Evolutionary conservation across 2,113 vertebrate genomes (phyloP).

Genomic region (Illadopsis cleaveri): DNA sequence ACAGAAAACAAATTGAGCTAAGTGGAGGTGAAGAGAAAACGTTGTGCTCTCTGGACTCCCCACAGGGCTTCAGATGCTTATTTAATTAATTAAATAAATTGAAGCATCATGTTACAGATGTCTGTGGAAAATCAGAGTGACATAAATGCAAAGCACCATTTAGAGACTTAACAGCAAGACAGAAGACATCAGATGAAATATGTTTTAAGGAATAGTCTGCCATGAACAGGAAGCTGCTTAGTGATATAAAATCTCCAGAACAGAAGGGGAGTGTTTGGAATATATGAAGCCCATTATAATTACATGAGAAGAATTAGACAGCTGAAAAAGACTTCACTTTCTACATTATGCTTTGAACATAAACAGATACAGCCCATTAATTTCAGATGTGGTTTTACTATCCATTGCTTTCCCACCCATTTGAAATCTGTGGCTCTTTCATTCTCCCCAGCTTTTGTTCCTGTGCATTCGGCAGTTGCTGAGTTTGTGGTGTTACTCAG

Average conservation of each 20-base stretch:
- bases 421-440: background rate
- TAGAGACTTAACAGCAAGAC: background rate
- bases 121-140: background rate
- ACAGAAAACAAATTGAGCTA: background rate
- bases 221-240: background rate
- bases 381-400: background rate
- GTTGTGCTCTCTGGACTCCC: background rate
- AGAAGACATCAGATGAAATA: background rate
- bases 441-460: background rate
- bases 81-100: conserved; percentile 12
- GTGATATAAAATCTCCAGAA: background rate
- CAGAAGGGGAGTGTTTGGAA: background rate
- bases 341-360: background rate
- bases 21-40: background rate
- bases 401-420: background rate
- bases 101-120: background rate
- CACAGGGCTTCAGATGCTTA: background rate
- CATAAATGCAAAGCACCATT: background rate
- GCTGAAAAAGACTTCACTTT: background rate
- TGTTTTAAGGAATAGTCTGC: background rate
- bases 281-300: background rate
- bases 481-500: background rate
- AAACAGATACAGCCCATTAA: background rate
- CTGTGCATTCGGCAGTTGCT: background rate
- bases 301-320: background rate